These are phyloP conservation scores for Fistularia commersonii DNA, from an alignment of 2,797 vertebrate genomes.

Conservation along the genomic window DNA sequence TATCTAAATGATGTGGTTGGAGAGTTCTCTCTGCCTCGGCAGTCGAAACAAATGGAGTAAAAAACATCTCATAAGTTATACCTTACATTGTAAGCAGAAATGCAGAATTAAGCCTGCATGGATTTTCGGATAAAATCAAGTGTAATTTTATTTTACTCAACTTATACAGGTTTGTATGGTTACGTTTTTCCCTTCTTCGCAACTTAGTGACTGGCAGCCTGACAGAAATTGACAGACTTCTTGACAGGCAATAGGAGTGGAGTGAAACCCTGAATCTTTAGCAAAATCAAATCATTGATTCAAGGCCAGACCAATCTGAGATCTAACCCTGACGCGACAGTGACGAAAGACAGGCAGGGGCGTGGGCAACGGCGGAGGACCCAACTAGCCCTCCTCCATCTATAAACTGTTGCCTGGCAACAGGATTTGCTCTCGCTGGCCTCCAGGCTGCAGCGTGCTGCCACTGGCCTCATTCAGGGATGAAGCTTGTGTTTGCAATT, in stretches of 20 bases:
- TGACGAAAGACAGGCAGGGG: slow-evolving; percentile 59
- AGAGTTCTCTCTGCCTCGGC: slow-evolving; percentile 43
- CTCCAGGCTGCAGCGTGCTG: slow-evolving; percentile 69
- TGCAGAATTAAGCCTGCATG: no score
- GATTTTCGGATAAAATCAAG: neutral
- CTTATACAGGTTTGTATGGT: neutral
- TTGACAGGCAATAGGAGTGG: slow-evolving; percentile 10
- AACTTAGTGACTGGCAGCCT: slow-evolving; percentile 1
- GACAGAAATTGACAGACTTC: slow-evolving; percentile 7
- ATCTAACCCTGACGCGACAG: slow-evolving; percentile 52
- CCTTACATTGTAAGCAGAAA: no score
- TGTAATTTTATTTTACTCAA: slow-evolving; percentile 1
- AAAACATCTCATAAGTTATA: neutral
- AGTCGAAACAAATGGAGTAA: slow-evolving; percentile 22
- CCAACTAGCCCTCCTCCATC: slow-evolving; percentile 45
- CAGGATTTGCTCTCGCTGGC: slow-evolving; percentile 68
- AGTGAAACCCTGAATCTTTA: slow-evolving; percentile 23
- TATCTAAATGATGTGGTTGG: slow-evolving; percentile 59
- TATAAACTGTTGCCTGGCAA: slow-evolving; percentile 79
- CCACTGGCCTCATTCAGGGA: slow-evolving; percentile 68
- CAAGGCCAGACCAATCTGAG: slow-evolving; percentile 8
- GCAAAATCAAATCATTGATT: slow-evolving; percentile 24
- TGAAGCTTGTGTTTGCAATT: slow-evolving; percentile 49
- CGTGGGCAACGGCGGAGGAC: slow-evolving; percentile 60
- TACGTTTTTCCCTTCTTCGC: neutral